Conservation (phyloP, 2,888 invertebrate species). For the Cataglyphis altisquamis region DNA sequence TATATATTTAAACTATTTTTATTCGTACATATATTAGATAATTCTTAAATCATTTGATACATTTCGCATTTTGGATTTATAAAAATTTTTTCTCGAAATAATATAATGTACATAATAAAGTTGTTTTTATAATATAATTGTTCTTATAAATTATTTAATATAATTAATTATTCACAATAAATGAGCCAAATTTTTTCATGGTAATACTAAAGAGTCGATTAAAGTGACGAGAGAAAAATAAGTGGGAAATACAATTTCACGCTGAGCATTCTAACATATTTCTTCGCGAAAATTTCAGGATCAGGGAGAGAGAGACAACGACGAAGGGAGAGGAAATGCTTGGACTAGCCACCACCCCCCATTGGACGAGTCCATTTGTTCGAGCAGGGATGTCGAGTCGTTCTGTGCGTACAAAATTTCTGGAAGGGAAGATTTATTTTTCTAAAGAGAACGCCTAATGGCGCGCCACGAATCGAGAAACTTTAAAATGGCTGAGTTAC, state of each 20-base stretch:
- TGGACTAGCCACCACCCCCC: conserved; percentile 68
- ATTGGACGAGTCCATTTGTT: conserved; percentile 75
- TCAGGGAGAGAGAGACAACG: not conserved
- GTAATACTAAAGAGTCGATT: not conserved
- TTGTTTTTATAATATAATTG: not conserved
- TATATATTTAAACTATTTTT: too few relatives aligned
- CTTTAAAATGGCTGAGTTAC: conserved; percentile 83
- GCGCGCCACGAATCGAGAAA: conserved; percentile 80
- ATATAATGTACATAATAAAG: not conserved
- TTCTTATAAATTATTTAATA: not conserved
- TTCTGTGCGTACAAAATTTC: conserved; percentile 75
- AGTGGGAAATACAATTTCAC: not conserved
- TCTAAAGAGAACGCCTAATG: conserved; percentile 83
- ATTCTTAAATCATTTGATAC: not conserved
- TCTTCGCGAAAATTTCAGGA: not conserved
- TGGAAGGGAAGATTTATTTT: conserved; percentile 85
- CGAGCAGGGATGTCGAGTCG: conserved; percentile 71
- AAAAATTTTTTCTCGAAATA: not conserved
- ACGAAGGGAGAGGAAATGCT: conserved; percentile 37
- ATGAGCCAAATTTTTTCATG: not conserved
- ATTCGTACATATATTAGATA: too few relatives aligned
- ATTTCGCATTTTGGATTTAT: not conserved
- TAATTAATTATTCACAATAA: not conserved
- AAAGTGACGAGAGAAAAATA: not conserved
- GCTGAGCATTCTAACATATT: not conserved